Evolutionary conservation across 2,888 invertebrate genomes (phyloP).

Genomic region (Troglohyphantes excavatus): DNA sequence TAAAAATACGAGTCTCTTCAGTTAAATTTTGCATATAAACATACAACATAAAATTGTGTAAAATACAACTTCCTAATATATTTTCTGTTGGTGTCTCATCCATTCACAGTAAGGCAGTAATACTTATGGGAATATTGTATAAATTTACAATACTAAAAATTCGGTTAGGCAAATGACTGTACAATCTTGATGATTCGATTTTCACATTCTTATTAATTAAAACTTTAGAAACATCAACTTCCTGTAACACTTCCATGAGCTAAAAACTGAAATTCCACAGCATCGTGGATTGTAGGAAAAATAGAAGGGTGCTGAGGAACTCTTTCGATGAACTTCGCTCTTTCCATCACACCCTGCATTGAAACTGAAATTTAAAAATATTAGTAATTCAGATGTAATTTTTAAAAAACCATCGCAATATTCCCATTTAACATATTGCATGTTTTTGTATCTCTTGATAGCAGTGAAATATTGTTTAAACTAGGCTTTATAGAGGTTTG

Average conservation of each 20-base stretch:
- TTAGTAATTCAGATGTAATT: not conserved
- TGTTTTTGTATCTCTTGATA: not conserved
- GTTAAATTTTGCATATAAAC: no score
- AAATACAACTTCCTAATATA: no score
- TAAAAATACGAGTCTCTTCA: no score
- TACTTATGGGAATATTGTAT: no score
- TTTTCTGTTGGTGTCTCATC: no score
- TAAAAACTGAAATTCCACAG: constrained; percentile 63
- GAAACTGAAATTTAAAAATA: constrained; percentile 43
- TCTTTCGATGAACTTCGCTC: constrained; percentile 67
- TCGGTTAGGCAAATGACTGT: no score
- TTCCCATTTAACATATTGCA: not conserved
- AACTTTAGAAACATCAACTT: constrained; percentile 10
- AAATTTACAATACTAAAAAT: no score
- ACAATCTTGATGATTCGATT: no score
- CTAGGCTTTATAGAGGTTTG: not conserved
- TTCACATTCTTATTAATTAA: no score
- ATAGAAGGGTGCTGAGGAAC: constrained; percentile 62
- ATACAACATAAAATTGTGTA: no score
- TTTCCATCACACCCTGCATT: constrained; percentile 71
- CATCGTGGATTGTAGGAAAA: constrained; percentile 79
- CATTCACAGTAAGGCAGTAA: no score
- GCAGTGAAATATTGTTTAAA: not conserved
- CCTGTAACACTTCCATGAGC: constrained; percentile 9
- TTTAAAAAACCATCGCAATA: not conserved